Evolutionary conservation across 2,797 vertebrate genomes (phyloP), one percentile per base, ranked within the genome.

Genomic region (Pipistrellus kuhlii): DNA sequence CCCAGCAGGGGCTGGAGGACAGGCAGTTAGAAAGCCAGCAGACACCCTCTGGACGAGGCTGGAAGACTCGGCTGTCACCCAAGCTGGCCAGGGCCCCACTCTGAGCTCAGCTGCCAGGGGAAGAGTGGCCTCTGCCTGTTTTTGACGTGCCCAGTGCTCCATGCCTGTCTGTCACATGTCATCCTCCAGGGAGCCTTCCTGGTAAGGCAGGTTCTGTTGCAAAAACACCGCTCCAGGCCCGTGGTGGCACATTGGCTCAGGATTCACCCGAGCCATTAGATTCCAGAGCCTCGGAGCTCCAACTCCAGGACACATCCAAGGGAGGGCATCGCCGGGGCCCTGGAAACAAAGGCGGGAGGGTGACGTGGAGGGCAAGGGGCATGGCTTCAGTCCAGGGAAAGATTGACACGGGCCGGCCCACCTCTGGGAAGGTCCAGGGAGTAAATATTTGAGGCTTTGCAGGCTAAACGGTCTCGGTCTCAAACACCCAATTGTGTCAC

Each of bases 171-270:
- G 15, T n/a, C 71, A 64, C 32, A 1, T 6, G 23, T 64, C 15
- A 4, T 4, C 66, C 25, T 64, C 62, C 69, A 27, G 9, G 15
- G 17, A 38, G 51, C 86, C 27, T 44, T 57, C 86, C 27, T 44
- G 41, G 30, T n/a, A 6, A 35, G 18, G n/a, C 9, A 4, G 55
- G 62, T 14, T 7, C 59, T 1, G 0, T 30, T 21, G 0, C 5
- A 5, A 32, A 46, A n/a, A 14, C 18, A 13, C 5, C 13, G 76
- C 91, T 38, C 41, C 8, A 11, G 11, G 13, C 41, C 62, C 0
- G 3, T 4, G 57, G 12, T 11, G 32, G 30, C 13, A 5, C 48
- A 0, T 2, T 27, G 18, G 75, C 44, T 41, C n/a, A 1, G 53
- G 53, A 18, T 32, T 41, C 32, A 48, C 27, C 32, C 4, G 0